Evolutionary conservation across 1,140 invertebrate species (phyloP), one percentile per base, ranked within the genome.

Genomic region (Drosophila persimilis): DNA sequence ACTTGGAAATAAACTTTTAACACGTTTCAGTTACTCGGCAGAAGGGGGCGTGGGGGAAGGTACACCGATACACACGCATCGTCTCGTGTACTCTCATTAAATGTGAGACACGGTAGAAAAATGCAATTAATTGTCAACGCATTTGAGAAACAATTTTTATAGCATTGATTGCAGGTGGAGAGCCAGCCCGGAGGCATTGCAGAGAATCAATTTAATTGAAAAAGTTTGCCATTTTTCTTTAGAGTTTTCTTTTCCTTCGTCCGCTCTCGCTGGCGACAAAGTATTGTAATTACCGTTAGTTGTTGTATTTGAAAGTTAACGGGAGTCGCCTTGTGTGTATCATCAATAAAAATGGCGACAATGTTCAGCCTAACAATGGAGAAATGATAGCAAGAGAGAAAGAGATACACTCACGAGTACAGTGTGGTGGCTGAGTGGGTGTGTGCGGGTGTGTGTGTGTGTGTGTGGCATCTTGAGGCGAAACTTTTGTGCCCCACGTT

Each of bases 71-170:
- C 31, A 35, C 35, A 50, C 45, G 15, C 57, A 39, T 41, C 7
- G 7, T 29, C 7, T n/a, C 15, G 5, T 17, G 26, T 29, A 17
- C 9, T 4, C 57, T 73, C 73, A 80, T 80, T 80, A 80, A 48
- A 60, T 39, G 35, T 39, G 20, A 48, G 62, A 67, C 58, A 58
- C 58, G 71, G 58, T 59, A 64, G 67, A 65, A 64, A 74, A 80
- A 79, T 71, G 71, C 78, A 80, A 80, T 80, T 80, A 80, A 80
- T 80, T 80, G 77, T 80, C 67, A 76, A 80, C 66, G 72, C 72
- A 80, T 66, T 46, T 46, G 51, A 26, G 47, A 74, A 79, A 73
- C 55, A 73, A 53, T 58, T 78, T 78, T 79, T 54, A 46, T 48
- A 54, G 60, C 77, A 61, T 72, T 80, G 77, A 80, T 80, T 66